Evolutionary conservation across 35 echinoderm and acorn worm species (phyloP).

Genomic region (Ophiothrix spiculata): DNA sequence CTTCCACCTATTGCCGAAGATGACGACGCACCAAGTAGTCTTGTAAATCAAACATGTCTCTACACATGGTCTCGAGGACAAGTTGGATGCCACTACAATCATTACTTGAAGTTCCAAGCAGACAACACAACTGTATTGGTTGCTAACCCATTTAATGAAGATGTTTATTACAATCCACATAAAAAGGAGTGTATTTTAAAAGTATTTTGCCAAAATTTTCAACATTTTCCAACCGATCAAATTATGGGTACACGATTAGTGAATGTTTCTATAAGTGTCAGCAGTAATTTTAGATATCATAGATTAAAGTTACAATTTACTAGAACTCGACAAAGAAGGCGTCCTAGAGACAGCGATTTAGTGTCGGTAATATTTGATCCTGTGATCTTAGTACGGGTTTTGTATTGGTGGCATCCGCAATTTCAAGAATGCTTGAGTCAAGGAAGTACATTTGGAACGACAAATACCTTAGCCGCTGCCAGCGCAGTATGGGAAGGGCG

Average conservation of each 20-base stretch:
- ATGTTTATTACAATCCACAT: neutral
- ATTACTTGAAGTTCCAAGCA: slow-evolving; percentile 29
- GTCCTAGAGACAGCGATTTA: neutral
- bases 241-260: neutral
- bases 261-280: neutral
- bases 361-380: neutral
- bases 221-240: neutral
- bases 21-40: neutral
- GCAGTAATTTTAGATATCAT: neutral
- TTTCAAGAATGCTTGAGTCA: neutral
- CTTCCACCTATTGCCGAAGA: slow-evolving; percentile 16
- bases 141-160: no score
- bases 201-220: slow-evolving; percentile 1
- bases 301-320: neutral
- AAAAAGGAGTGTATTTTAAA: neutral
- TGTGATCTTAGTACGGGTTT: neutral
- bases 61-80: slow-evolving; percentile 34
- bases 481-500: neutral
- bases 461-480: neutral
- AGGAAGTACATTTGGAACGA: neutral
- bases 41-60: slow-evolving; percentile 15
- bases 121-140: no score
- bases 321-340: neutral
- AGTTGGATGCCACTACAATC: slow-evolving; percentile 19
- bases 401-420: slow-evolving; percentile 1